These are phyloP conservation scores for Lerema accius DNA, from an alignment of 1,140 invertebrate species.

Conservation along the genomic window DNA sequence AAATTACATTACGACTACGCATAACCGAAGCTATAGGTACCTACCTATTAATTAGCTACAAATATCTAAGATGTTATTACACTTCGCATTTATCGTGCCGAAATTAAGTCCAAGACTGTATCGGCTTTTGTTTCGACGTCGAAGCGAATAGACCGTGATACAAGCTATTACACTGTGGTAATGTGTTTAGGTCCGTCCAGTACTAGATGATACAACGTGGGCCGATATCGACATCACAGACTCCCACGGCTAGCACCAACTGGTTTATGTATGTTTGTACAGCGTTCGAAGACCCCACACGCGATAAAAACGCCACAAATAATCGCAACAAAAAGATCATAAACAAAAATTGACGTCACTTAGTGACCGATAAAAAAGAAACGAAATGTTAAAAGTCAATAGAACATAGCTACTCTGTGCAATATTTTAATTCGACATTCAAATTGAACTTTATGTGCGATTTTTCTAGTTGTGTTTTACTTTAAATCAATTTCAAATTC, in stretches of 20 bases:
- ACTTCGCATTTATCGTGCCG: too few relatives aligned
- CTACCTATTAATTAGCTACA: too few relatives aligned
- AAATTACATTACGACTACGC: too few relatives aligned
- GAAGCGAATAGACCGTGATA: constrained; percentile 7
- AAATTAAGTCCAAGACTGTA: too few relatives aligned
- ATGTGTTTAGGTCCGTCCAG: constrained; percentile 21
- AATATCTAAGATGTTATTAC: too few relatives aligned
- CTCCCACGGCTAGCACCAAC: background rate
- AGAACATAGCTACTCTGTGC: background rate
- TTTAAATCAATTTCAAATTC: too few relatives aligned
- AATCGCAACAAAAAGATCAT: constrained; percentile 1
- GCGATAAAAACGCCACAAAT: constrained; percentile 7
- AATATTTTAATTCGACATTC: background rate
- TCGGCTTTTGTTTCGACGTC: background rate
- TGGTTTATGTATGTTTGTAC: background rate
- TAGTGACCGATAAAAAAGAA: background rate
- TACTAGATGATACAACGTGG: constrained; percentile 28
- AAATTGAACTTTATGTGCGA: too few relatives aligned
- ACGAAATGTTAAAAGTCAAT: background rate
- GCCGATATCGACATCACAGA: constrained; percentile 5
- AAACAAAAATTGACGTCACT: background rate
- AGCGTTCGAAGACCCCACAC: constrained; percentile 10
- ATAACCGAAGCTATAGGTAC: too few relatives aligned
- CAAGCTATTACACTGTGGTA: too few relatives aligned
- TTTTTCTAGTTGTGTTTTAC: background rate